Evolutionary conservation across 2,888 invertebrate species (phyloP), one percentile per base, ranked within the genome.

Genomic region (Volucella zonaria): DNA sequence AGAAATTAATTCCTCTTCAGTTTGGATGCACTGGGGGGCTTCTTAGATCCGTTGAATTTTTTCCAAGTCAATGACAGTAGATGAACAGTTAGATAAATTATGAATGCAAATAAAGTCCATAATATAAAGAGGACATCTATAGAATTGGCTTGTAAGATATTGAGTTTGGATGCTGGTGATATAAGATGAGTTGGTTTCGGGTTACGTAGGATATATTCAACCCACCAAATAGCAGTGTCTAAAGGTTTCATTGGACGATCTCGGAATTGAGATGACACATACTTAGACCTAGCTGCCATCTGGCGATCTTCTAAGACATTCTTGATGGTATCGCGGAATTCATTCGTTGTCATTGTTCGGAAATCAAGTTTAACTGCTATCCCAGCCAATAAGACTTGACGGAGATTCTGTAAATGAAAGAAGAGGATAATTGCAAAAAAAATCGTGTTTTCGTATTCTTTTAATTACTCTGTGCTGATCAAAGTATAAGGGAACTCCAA

Each of bases 191-290:
- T 91, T 0, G 93, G 93, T 0, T 94, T 93, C 8, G 91, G 90
- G 15, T 94, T 93, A 8, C 92, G 90, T 0, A 93, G 92, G 0
- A 94, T 93, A 87, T 94, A 93, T 88, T 95, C 94, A n/a, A 93
- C 92, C 94, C 94, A 95, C 90, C 93, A 93, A 1, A 93, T 91
- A 4, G 95, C 92, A 14, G 93, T 93, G 15, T 93, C 93, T n/a
- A 94, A 91, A 0, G 94, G 93, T 0, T 92, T 89, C 87, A 93
- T 89, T 0, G 92, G 93, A 1, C 94, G 92, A 87, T 93, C 93
- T 52, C 89, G 90, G 89, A 92, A 93, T 49, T 91, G 88, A 15
- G 87, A 89, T 2, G 93, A 92, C n/a, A 92, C 88, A 64, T 89
- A 88, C 87, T 92, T 90, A 2, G 91, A 91, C 15, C 77, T 87